Evolutionary conservation across 1,140 invertebrate genomes (phyloP).

Genomic region (Drosophila kanapiae): DNA sequence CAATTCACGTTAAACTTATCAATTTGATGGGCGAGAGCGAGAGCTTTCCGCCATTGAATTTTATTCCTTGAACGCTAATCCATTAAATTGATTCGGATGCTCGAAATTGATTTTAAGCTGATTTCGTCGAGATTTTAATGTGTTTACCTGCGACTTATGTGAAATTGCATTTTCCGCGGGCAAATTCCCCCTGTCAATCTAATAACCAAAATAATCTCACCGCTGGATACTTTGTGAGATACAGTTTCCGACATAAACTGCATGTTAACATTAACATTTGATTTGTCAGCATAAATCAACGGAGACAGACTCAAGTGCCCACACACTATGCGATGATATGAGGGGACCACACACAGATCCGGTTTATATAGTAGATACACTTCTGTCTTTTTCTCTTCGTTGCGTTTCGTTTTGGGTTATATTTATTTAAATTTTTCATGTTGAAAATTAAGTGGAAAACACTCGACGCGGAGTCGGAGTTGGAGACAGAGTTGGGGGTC

Average conservation of each 20-base stretch:
- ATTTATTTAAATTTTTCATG: slow-evolving; percentile 80
- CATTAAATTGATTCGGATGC: slow-evolving; percentile 78
- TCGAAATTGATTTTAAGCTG: slow-evolving; percentile 78
- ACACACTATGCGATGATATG: slow-evolving; percentile 40
- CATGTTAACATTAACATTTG: slow-evolving; percentile 70
- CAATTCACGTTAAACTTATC: slow-evolving; percentile 80
- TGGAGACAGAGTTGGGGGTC: slow-evolving; percentile 9
- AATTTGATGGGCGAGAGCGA: slow-evolving; percentile 67
- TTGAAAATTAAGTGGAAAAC: slow-evolving; percentile 79
- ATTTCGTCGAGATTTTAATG: slow-evolving; percentile 63
- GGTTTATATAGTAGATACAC: slow-evolving; percentile 40
- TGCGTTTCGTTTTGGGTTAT: slow-evolving; percentile 44
- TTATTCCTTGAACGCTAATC: slow-evolving; percentile 72
- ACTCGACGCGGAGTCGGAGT: slow-evolving; percentile 55
- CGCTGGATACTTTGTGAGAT: slow-evolving; percentile 25
- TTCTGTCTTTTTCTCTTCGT: slow-evolving; percentile 18
- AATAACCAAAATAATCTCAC: slow-evolving; percentile 28
- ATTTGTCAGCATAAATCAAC: slow-evolving; percentile 78
- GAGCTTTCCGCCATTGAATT: slow-evolving; percentile 34
- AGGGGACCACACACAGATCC: slow-evolving; percentile 66
- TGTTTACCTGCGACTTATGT: slow-evolving; percentile 58
- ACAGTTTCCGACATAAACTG: slow-evolving; percentile 59
- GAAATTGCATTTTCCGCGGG: slow-evolving; percentile 48
- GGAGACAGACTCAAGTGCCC: slow-evolving; percentile 65
- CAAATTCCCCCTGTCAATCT: slow-evolving; percentile 8